Percentiles rank a stretch among this genome's conserved stretches.
These are phyloP conservation scores for Triplophysa siluroides DNA, from an alignment of 2,113 vertebrate species.

Conservation along the genomic window DNA sequence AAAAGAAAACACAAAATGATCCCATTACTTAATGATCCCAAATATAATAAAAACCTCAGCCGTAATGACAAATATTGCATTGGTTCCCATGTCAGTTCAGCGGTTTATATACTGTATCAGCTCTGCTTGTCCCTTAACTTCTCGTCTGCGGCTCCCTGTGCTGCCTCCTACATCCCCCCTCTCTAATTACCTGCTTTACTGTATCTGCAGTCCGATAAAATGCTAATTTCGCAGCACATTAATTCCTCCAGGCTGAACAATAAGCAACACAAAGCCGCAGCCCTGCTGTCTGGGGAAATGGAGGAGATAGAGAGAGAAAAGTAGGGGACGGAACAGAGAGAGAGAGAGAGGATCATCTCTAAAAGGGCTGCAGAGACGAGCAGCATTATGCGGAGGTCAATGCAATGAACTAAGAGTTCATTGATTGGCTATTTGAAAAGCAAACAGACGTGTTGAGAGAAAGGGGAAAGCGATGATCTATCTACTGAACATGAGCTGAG, in stretches of 20 bases:
- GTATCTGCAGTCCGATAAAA: constrained; percentile 99
- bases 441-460: constrained; percentile 74
- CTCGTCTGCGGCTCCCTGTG: constrained; percentile 19
- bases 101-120: constrained; percentile 13
- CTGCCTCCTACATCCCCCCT: constrained; percentile 40
- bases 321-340: not conserved
- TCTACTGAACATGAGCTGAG: constrained; percentile 70
- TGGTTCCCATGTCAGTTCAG: not conserved
- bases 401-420: constrained; percentile 90
- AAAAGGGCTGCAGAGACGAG: constrained; percentile 55
- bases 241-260: constrained; percentile 99
- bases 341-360: constrained; percentile 12
- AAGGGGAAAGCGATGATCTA: constrained; percentile 73
- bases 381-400: constrained; percentile 91
- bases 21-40: constrained; percentile 5
- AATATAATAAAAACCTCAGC: not conserved
- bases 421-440: constrained; percentile 77
- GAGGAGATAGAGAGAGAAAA: constrained; percentile 25
- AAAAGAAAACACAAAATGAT: not conserved
- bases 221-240: constrained; percentile 99
- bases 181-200: constrained; percentile 98
- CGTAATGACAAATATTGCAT: not conserved
- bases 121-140: constrained; percentile 65
- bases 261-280: constrained; percentile 90
- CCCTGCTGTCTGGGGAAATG: constrained; percentile 75